Base-by-base conservation (phyloP, 2,888 invertebrate genomes). In the Coenonympha glycerion region DNA sequence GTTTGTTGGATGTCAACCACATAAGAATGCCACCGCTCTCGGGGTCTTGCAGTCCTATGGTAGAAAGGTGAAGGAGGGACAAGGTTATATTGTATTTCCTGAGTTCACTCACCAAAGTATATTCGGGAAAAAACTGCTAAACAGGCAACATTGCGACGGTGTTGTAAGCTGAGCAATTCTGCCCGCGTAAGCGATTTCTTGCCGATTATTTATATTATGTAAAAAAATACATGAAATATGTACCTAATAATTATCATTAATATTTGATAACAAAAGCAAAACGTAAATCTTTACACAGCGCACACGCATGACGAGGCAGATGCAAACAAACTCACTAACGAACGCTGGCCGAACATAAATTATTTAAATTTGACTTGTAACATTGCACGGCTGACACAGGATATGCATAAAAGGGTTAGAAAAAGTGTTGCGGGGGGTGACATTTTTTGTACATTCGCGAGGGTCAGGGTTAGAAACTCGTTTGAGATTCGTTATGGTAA, bases 331-430 rank as follows among this genome's bases (percentile, higher is more conserved):
- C 60, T 53, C 58, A 58, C 69, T 72, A 76, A 74, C 75, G 71
- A 81, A 77, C 71, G 66, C 53, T 56, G 71, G 69, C 65, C 73
- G 66, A 69, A 59, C 80, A 86, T 87, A 85, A 87, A 86, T 87
- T 84, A 87, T 85, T 86, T 79, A 85, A 87, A 86, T 87, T 73
- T 85, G 83, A 84, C 82, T 85, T 77, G 86, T 86, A 85, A 87
- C 71, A 76, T 69, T 77, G 81, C 73, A 80, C 72, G 82, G 72
- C 69, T 56, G 79, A 77, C 77, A 82, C 79, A 75, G 78, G 81
- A 84, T 86, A 86, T 85, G 84, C 81, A 83, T 80, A 83, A 83
- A 83, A 84, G 84, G 86, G 84, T 83, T 83, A 64, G 64, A 76
- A 84, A 79, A 84, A 74, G 61, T 65, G 13, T 60, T 69, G n/a